phyloP scores from a whole-genome alignment of 2,797 vertebrate genomes.

The Limosa lapponica region DNA sequence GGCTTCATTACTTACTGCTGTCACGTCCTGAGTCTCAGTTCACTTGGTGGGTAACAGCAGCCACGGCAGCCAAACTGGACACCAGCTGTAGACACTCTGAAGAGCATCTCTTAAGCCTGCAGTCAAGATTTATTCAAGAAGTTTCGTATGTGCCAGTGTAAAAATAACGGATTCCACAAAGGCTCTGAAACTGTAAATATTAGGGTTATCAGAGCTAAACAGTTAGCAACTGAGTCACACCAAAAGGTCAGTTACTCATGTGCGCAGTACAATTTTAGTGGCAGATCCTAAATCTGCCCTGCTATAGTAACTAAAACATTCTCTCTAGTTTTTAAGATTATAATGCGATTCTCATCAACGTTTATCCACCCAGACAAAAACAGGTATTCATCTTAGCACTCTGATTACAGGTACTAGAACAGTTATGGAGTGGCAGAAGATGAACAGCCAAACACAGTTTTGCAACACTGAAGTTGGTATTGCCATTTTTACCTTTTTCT shows the following conservation, averaged over 20 bases:
- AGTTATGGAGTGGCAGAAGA: neutral
- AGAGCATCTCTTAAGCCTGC: neutral
- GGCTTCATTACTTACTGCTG: neutral
- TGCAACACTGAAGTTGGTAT: neutral
- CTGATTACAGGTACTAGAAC: neutral
- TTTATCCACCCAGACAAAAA: neutral
- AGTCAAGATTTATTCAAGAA: constrained; percentile 13
- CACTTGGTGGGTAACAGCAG: neutral
- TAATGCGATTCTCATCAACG: neutral
- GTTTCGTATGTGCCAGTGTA: neutral
- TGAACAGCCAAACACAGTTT: neutral
- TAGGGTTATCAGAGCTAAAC: constrained; percentile 31
- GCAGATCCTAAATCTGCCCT: neutral
- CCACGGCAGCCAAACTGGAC: neutral
- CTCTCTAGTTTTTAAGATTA: neutral
- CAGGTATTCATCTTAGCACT: neutral
- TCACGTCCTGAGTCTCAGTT: neutral
- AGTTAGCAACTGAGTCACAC: neutral
- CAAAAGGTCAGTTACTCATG: neutral
- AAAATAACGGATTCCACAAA: constrained; percentile 4
- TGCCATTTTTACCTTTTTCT: neutral
- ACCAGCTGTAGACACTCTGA: neutral
- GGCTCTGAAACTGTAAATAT: constrained; percentile 40
- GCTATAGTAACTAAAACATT: neutral
- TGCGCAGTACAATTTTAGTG: neutral